Evolutionary conservation across 2,888 invertebrate genomes (phyloP), one percentile per base, ranked within the genome.

Genomic region (Scaptomyza caliginosa): DNA sequence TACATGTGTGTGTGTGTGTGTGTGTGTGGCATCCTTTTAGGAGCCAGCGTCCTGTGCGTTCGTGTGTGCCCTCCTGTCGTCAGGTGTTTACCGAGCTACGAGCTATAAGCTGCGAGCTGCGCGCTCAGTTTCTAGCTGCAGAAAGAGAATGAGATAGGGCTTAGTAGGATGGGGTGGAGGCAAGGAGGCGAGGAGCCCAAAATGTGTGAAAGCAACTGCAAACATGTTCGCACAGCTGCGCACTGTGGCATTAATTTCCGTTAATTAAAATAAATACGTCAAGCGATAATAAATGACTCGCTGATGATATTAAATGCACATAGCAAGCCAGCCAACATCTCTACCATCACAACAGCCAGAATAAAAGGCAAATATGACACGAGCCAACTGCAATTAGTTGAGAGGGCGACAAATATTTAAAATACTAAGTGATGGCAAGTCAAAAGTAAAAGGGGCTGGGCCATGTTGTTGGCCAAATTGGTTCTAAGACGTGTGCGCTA

Each of bases 191-290:
- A 36, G 30, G 38, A 30, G 42, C 54, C 65, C 65, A 65, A 77
- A 76, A 67, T 78, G 60, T 69, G 80, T 85, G 79, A 66, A 71
- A 82, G 82, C 71, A 60, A 66, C 60, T 82, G 81, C 83, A 77
- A 83, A 73, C 74, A 82, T 79, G 75, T 75, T 74, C 86, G 70
- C 76, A 68, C 69, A 73, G 71, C 74, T 76, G 77, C 83, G 78
- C 82, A 73, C 70, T 71, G 65, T 85, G 85, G 85, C 87, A 85
- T 86, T 84, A 84, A 84, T 84, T 84, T 84, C 85, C 83, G 87
- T 86, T 84, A 84, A 84, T 84, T 84, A 84, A 84, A 84, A 84
- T 84, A 85, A 84, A 86, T 84, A 79, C 82, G 85, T 84, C 83
- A 86, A 85, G 83, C 83, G 87, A 75, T 86, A 75, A 82, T 82